Base-by-base conservation (phyloP, 1,140 invertebrate species). In the Idris sp. region DNA sequence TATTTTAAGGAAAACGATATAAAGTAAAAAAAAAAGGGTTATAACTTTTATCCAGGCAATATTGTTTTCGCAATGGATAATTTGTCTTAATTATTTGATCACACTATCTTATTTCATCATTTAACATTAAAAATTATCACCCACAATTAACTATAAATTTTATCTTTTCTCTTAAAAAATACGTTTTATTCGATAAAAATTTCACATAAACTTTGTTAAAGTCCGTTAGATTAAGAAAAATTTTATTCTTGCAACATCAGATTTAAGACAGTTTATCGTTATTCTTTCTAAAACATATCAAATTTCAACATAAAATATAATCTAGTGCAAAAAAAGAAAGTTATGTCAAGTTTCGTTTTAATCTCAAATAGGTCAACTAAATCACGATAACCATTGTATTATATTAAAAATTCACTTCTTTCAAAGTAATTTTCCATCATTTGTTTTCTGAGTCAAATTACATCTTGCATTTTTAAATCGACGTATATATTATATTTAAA, bases 401-500 rank as follows among this genome's bases (percentile, higher is more conserved):
- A 36, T 30, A 13, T n/a, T 8, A 44, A 44, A 44, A 44, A 11
- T 44, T 26, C 22, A 44, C 28, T 48, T 31, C 30, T 48, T 31
- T 33, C 13, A 33, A 10, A 31, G 15, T 31, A 48, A 48, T 31
- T 13, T 4, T n/a, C 15, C 4, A 44, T 11, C 41, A 15, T 15
- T 31, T 28, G 16, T 18, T 44, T 4, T 14, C 38, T 14, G 11
- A 28, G 13, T 40, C 53, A 36, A 16, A 46, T 16, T 35, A 41
- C 40, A 58, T 36, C 38, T 15, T 38, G n/a, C 18, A 44, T 54
- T 43, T 49, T 62, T 62, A 9, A 18, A 5, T 8, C 14, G 59
- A 43, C n/a, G n/a, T 51, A 51, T 18, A 16, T 36, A 5, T 18
- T 51, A 51, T 43, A 62, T 51, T 62, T 54, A 65, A 65, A 26